phyloP scores from a whole-genome alignment of 2,888 invertebrate species.

The Ophion costatus region DNA sequence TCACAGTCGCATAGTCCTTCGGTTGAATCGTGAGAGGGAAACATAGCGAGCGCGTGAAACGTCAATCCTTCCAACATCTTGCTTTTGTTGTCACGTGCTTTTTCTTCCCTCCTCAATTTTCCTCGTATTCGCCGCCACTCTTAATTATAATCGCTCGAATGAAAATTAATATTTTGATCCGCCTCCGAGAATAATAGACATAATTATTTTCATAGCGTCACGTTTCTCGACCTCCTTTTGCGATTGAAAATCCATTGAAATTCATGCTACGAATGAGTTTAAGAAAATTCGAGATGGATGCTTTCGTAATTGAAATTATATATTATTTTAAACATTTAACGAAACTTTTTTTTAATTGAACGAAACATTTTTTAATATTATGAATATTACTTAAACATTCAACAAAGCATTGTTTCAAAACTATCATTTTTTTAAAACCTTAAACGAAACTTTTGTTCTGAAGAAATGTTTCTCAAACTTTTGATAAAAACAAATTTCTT shows the following conservation, averaged over 20 bases:
- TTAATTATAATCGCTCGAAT: neutral
- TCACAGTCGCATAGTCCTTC: slow-evolving; percentile 7
- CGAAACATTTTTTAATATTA: neutral
- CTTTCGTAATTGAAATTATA: no score
- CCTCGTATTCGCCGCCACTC: neutral
- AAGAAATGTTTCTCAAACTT: no score
- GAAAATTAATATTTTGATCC: neutral
- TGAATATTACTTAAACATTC: neutral
- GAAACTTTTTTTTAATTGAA: neutral
- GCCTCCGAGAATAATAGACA: neutral
- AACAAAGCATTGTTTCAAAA: no score
- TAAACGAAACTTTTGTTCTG: no score
- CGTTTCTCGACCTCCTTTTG: neutral
- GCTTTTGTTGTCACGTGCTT: slow-evolving; percentile 30
- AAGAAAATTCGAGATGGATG: no score
- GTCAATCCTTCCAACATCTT: neutral
- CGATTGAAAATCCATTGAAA: neutral
- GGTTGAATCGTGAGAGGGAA: slow-evolving; percentile 35
- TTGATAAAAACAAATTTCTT: no score
- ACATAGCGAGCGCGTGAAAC: slow-evolving; percentile 11
- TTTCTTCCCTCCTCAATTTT: slow-evolving; percentile 17
- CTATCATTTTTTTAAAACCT: no score
- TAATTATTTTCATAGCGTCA: neutral
- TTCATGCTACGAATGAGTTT: neutral
- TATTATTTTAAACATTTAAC: neutral